Percentiles rank a stretch among this genome's conserved stretches.
Conservation (phyloP, 1,140 invertebrate genomes). For the Drosophila tristis region DNA sequence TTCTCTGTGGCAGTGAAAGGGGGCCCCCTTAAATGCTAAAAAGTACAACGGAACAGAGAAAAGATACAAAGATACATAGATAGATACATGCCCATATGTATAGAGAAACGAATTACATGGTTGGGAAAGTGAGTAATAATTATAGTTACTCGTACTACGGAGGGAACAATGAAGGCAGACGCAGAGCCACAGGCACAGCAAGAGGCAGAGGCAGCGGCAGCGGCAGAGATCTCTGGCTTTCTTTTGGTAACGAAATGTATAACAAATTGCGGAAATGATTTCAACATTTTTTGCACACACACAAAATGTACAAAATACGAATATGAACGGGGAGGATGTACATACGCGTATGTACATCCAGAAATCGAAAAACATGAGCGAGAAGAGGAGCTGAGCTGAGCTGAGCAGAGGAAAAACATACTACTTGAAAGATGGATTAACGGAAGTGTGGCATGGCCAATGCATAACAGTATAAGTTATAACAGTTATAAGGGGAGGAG, state of each 20-base stretch:
- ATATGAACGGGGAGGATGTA: not conserved
- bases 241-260: constrained; percentile 8
- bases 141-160: not conserved
- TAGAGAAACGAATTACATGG: constrained; percentile 18
- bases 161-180: not conserved
- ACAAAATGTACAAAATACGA: too few species aligned
- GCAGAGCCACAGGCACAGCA: constrained; percentile 1
- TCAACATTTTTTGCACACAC: not conserved
- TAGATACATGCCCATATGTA: not conserved
- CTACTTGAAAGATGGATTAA: too few species aligned
- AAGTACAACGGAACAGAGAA: not conserved
- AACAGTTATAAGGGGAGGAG: too few species aligned
- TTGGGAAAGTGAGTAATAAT: constrained; percentile 33
- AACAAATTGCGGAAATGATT: constrained; percentile 22
- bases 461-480: too few species aligned
- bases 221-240: constrained; percentile 5
- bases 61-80: not conserved
- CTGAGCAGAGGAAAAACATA: too few species aligned
- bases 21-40: constrained; percentile 22
- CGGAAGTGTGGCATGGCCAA: too few species aligned
- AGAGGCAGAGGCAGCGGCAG: constrained; percentile 2
- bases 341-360: not conserved
- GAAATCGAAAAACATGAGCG: too few species aligned
- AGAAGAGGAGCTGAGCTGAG: too few species aligned
- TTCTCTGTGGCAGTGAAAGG: constrained; percentile 36